These are phyloP conservation scores for Leucophenga varia DNA, from an alignment of 1,140 invertebrate genomes.

Conservation along the genomic window DNA sequence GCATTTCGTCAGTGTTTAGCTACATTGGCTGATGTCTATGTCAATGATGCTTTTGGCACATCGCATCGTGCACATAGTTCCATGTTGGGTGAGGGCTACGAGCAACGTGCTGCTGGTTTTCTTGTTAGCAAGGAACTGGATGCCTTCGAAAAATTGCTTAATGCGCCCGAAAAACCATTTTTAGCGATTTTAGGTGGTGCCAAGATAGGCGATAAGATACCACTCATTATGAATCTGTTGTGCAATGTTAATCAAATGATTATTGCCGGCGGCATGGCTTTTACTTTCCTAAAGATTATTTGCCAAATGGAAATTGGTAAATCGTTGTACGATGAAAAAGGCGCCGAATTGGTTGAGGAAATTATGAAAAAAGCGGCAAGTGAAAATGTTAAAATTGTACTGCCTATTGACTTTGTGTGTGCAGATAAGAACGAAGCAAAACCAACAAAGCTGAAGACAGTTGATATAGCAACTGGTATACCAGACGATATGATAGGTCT, in stretches of 20 bases:
- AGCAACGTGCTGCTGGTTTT: conserved; percentile 89
- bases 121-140: conserved; percentile 95
- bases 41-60: conserved; percentile 99
- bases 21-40: conserved; percentile 94
- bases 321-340: conserved; percentile 92
- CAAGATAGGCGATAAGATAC: conserved; percentile 99
- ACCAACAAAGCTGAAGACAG: conserved; percentile 74
- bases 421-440: conserved; percentile 94
- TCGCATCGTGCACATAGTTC: conserved; percentile 96
- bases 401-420: conserved; percentile 95
- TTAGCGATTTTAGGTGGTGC: conserved; percentile 97
- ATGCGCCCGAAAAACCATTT: conserved; percentile 93
- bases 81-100: conserved; percentile 86
- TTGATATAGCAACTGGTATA: conserved; percentile 74
- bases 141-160: conserved; percentile 96
- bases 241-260: conserved; percentile 99
- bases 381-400: conserved; percentile 90
- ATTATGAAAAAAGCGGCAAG: conserved; percentile 87
- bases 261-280: conserved; percentile 99
- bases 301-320: conserved; percentile 94
- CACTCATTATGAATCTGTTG: conserved; percentile 95
- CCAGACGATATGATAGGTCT: conserved; percentile 90
- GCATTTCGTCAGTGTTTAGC: conserved; percentile 86
- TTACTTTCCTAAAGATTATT: conserved; percentile 94
- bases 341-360: conserved; percentile 88